Conservation (phyloP, 1,140 invertebrate genomes). For the Limonius californicus region DNA sequence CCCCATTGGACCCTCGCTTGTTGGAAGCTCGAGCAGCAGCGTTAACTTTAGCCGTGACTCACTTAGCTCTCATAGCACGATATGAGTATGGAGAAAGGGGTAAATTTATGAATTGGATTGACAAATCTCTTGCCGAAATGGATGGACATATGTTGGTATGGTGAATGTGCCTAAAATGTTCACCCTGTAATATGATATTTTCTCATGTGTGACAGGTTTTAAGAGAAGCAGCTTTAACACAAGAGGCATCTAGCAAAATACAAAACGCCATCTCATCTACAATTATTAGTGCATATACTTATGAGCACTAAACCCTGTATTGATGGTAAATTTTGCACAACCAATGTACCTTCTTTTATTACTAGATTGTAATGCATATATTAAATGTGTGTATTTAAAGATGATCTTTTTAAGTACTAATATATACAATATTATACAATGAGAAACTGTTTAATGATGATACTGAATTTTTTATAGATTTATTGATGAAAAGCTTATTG, state of each 20-base stretch:
- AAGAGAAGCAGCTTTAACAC: conserved; percentile 53
- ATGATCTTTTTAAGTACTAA: too few relatives aligned
- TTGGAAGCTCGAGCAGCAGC: conserved; percentile 68
- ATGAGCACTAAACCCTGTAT: too few relatives aligned
- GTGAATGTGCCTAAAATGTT: background rate
- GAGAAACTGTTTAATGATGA: too few relatives aligned
- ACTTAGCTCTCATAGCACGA: conserved; percentile 59
- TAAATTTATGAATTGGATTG: conserved; percentile 58
- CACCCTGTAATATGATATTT: background rate
- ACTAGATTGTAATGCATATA: too few relatives aligned
- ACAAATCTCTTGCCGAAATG: conserved; percentile 65
- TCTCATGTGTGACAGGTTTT: conserved; percentile 45
- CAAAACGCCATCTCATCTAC: conserved; percentile 29
- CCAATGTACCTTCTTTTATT: too few relatives aligned
- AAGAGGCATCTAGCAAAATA: conserved; percentile 50
- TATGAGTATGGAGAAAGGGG: conserved; percentile 53
- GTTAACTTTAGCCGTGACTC: conserved; percentile 65
- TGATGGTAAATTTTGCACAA: too few relatives aligned
- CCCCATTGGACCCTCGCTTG: conserved; percentile 65
- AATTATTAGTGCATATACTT: too few relatives aligned
- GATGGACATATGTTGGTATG: conserved; percentile 61
- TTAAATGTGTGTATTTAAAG: too few relatives aligned
- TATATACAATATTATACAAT: too few relatives aligned
- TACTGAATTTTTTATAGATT: too few relatives aligned
- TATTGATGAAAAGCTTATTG: too few relatives aligned